Evolutionary conservation across 2,888 invertebrate species (phyloP).

Genomic region (Synanthedon vespiformis): DNA sequence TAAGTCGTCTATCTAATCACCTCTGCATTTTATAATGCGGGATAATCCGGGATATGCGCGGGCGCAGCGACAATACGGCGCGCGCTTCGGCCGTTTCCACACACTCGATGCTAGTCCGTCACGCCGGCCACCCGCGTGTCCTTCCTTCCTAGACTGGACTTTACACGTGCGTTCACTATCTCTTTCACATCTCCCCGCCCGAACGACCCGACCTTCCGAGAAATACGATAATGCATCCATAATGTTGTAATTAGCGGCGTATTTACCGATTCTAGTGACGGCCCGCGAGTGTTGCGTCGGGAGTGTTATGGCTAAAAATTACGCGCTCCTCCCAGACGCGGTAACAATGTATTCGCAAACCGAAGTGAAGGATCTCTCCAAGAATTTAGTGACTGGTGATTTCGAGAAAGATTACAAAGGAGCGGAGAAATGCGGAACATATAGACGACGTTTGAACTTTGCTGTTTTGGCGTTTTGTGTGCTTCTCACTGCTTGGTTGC

Average conservation of each 20-base stretch:
- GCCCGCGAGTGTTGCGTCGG: constrained; percentile 37
- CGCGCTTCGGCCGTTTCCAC: constrained; percentile 13
- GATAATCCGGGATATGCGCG: constrained; percentile 2
- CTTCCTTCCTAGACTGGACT: constrained; percentile 13
- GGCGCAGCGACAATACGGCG: not conserved
- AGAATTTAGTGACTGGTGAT: constrained; percentile 58
- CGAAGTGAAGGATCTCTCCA: constrained; percentile 50
- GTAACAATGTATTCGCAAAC: constrained; percentile 49
- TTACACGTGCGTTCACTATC: constrained; percentile 26
- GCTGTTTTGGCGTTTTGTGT: constrained; percentile 20
- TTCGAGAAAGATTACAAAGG: constrained; percentile 48
- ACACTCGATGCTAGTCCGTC: constrained; percentile 35
- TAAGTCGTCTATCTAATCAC: not conserved
- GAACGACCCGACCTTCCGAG: constrained; percentile 31
- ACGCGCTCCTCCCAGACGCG: constrained; percentile 45
- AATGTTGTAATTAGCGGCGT: constrained; percentile 27
- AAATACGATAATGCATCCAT: constrained; percentile 47
- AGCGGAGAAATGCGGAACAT: constrained; percentile 28
- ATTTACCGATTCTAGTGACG: constrained; percentile 18
- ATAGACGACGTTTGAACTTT: constrained; percentile 11
- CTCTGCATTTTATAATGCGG: not conserved
- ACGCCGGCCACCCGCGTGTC: constrained; percentile 31
- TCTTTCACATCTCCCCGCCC: constrained; percentile 15
- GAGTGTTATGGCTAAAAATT: constrained; percentile 50
- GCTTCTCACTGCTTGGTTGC: constrained; percentile 36